phyloP scores from a whole-genome alignment of 2,888 invertebrate species.

The Papilio gigon region DNA sequence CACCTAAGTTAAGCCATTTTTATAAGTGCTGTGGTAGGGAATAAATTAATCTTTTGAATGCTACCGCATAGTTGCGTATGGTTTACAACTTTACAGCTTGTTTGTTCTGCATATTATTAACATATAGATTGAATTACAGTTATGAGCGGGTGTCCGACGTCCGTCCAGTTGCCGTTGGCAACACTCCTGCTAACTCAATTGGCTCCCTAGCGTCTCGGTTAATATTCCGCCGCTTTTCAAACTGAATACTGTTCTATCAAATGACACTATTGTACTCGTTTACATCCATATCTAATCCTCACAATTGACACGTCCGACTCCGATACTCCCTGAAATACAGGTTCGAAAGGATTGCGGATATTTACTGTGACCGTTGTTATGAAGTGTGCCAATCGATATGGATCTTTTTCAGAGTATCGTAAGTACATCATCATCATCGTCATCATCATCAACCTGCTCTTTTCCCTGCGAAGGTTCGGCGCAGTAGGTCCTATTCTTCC shows the following conservation, averaged over 20 bases:
- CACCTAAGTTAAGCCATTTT: too few relatives aligned
- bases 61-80: background rate
- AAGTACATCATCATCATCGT: too few relatives aligned
- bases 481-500: too few relatives aligned
- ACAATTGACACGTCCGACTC: background rate
- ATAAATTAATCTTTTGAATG: background rate
- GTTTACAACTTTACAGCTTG: too few relatives aligned
- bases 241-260: constrained; percentile 11
- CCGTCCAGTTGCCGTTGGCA: background rate
- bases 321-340: background rate
- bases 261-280: background rate
- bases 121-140: background rate
- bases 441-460: too few relatives aligned
- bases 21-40: too few relatives aligned
- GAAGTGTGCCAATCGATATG: too few relatives aligned
- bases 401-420: too few relatives aligned
- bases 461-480: too few relatives aligned
- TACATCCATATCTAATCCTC: background rate
- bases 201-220: background rate
- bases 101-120: background rate
- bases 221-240: constrained; percentile 4
- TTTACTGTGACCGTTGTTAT: too few relatives aligned
- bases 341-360: too few relatives aligned
- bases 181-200: constrained; percentile 6
- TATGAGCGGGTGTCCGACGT: background rate